Evolutionary conservation across 1,140 invertebrate species (phyloP).

Genomic region (Agrypnia vestita): DNA sequence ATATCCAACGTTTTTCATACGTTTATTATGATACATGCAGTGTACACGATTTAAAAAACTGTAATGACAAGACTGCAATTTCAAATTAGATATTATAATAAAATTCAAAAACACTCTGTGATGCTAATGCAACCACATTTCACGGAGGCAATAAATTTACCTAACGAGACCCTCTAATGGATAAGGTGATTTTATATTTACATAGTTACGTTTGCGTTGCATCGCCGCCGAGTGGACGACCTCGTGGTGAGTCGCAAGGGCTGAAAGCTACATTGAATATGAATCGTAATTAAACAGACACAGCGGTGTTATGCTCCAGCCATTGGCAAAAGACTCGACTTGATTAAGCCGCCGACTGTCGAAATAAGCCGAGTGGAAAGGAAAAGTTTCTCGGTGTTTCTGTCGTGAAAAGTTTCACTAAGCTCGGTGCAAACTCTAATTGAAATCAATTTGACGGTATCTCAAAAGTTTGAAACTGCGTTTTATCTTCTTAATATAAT

Average conservation of each 20-base stretch:
- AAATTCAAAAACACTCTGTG: conserved; percentile 8
- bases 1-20: no score
- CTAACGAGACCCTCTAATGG: conserved; percentile 60
- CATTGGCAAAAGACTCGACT: conserved; percentile 42
- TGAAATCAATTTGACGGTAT: conserved; percentile 18
- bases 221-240: conserved; percentile 2
- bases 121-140: conserved; percentile 18
- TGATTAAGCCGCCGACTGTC: conserved; percentile 24
- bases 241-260: conserved; percentile 44
- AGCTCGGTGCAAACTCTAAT: not conserved
- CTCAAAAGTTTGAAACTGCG: not conserved
- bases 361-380: conserved; percentile 14
- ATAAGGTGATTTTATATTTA: conserved; percentile 61
- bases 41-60: no score
- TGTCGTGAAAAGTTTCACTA: not conserved
- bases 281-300: conserved; percentile 55
- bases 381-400: not conserved
- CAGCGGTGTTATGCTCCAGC: conserved; percentile 28
- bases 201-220: conserved; percentile 49
- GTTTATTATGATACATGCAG: no score
- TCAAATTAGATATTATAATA: not conserved
- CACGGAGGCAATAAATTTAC: conserved; percentile 57
- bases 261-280: conserved; percentile 55
- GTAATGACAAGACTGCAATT: not conserved
- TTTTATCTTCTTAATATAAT: no score